A percentile compares a stretch with the other conserved stretches of the same genome.
Evolutionary conservation across 2,113 vertebrate species (phyloP).

Genomic region (Aspidoscelis tigris): DNA sequence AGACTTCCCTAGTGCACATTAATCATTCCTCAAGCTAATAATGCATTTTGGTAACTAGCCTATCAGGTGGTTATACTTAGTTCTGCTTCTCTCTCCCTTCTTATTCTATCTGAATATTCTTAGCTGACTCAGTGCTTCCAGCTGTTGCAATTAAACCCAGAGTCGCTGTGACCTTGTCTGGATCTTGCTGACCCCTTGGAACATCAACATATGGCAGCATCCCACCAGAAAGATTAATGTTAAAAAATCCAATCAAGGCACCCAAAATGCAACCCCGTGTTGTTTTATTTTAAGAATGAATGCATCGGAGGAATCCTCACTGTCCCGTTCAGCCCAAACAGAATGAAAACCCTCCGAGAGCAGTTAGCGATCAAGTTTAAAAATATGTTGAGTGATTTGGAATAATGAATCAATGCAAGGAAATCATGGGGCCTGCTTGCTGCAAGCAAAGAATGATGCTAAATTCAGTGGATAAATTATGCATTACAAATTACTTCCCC

Average conservation of each 20-base stretch:
- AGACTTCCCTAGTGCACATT: neutral
- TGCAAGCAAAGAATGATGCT: slow-evolving; percentile 40
- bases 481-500: slow-evolving; percentile 61
- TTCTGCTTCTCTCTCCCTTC: neutral
- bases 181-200: neutral
- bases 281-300: neutral
- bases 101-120: neutral
- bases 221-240: neutral
- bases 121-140: slow-evolving; percentile 10
- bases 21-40: neutral
- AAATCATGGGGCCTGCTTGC: slow-evolving; percentile 40
- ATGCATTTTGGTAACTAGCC: neutral
- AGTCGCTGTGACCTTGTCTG: slow-evolving; percentile 2
- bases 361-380: slow-evolving; percentile 33
- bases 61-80: neutral
- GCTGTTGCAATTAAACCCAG: slow-evolving; percentile 5
- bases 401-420: slow-evolving; percentile 27
- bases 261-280: slow-evolving; percentile 8
- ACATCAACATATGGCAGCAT: neutral
- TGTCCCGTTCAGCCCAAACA: neutral
- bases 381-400: slow-evolving; percentile 12
- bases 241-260: slow-evolving; percentile 1
- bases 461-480: slow-evolving; percentile 59
- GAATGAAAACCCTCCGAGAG: slow-evolving; percentile 13
- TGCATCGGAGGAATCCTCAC: slow-evolving; percentile 18